Evolutionary conservation across 2,888 invertebrate genomes (phyloP).

Genomic region (Coelopa pilipes): DNA sequence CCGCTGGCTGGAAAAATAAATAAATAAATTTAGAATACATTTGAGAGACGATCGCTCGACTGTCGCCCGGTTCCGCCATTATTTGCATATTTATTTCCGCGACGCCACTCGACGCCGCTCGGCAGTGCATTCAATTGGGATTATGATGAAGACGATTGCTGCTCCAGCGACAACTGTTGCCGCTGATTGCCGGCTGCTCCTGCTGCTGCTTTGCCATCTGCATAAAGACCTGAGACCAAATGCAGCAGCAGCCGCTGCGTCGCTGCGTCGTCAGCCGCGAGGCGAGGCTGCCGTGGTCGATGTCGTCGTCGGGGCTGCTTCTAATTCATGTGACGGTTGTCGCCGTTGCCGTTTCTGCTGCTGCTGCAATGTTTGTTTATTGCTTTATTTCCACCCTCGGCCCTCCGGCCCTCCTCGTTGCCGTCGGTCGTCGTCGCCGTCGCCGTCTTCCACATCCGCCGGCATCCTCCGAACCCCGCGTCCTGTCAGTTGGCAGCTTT

Average conservation of each 20-base stretch:
- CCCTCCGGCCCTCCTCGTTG: neutral
- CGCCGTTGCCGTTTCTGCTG: slow-evolving; percentile 23
- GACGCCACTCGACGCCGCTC: neutral
- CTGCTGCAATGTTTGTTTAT: slow-evolving; percentile 32
- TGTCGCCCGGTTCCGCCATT: no score
- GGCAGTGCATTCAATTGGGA: slow-evolving; percentile 32
- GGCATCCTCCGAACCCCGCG: neutral
- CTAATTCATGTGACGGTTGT: slow-evolving; percentile 21
- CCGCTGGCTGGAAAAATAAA: no score
- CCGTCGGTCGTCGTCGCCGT: neutral
- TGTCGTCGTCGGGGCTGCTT: neutral
- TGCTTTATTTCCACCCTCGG: slow-evolving; percentile 29
- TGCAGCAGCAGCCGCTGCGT: neutral
- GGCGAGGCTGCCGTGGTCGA: neutral
- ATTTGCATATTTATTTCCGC: no score
- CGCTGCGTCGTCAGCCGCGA: no score
- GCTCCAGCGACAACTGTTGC: neutral
- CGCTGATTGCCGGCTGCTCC: slow-evolving; percentile 13
- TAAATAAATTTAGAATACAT: no score
- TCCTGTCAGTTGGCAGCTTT: slow-evolving; percentile 23
- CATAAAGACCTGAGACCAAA: neutral
- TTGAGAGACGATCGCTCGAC: no score
- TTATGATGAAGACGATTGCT: slow-evolving; percentile 34
- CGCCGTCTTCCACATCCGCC: no score
- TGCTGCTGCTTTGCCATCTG: slow-evolving; percentile 21